Percentiles rank a stretch among this genome's conserved stretches.
These are phyloP conservation scores for Nilaparvata lugens DNA, from an alignment of 1,140 invertebrate species.

Conservation along the genomic window DNA sequence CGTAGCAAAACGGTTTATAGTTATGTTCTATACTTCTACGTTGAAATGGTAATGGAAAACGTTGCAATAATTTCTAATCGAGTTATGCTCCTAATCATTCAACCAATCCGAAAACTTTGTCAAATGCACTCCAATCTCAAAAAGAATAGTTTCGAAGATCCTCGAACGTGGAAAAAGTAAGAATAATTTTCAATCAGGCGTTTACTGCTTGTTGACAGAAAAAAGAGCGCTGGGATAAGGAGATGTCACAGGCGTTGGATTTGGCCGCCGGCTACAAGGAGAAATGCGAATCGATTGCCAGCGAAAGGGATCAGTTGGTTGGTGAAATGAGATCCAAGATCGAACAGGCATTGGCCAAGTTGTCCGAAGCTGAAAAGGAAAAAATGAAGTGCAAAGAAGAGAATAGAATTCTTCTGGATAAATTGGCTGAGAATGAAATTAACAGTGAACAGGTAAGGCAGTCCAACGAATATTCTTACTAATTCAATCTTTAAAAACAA, in stretches of 20 bases:
- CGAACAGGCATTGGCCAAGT: conserved; percentile 20
- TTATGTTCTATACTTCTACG: too few species aligned
- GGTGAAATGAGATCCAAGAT: conserved; percentile 19
- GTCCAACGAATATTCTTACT: too few species aligned
- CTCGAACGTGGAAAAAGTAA: too few species aligned
- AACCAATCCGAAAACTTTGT: too few species aligned
- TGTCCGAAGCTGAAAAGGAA: conserved; percentile 20
- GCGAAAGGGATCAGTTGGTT: conserved; percentile 18
- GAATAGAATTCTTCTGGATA: conserved; percentile 28
- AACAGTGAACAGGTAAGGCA: conserved; percentile 41
- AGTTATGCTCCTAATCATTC: too few species aligned
- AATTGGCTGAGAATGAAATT: conserved; percentile 37
- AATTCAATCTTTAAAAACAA: too few species aligned
- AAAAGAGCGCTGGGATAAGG: conserved; percentile 50
- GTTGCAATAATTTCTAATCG: too few species aligned
- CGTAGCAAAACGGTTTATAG: too few species aligned
- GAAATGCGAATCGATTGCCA: conserved; percentile 43
- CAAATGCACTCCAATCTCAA: too few species aligned
- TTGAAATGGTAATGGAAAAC: too few species aligned
- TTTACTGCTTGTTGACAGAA: conserved; percentile 34
- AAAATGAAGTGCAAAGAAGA: conserved; percentile 31
- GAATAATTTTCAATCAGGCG: too few species aligned
- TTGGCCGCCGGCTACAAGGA: conserved; percentile 55
- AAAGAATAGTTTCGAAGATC: too few species aligned
- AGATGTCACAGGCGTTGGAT: conserved; percentile 54